phyloP scores from a whole-genome alignment of 2,113 vertebrate species.

The Speoplatyrhinus poulsoni region DNA sequence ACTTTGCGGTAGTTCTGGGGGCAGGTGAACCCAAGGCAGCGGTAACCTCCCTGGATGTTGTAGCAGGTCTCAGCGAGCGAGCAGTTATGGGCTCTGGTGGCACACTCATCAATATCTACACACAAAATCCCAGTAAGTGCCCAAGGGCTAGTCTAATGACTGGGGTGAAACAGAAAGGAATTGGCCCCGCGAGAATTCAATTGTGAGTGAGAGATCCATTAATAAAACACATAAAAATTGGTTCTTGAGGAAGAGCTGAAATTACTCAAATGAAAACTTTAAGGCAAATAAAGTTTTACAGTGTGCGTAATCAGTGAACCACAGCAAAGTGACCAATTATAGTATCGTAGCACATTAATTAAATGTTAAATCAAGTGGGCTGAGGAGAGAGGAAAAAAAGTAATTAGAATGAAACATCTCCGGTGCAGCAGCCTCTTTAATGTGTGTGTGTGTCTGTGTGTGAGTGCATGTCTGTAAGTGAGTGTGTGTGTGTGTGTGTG shows the following conservation, averaged over 20 bases:
- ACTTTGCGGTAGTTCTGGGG: conserved; percentile 88
- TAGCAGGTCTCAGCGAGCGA: conserved; percentile 88
- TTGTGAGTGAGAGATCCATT: conserved; percentile 7
- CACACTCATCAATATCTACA: conserved; percentile 91
- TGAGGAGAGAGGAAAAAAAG: neutral
- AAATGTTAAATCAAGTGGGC: conserved; percentile 15
- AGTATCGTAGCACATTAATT: conserved; percentile 43
- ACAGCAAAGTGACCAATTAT: conserved; percentile 42
- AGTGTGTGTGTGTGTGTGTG: neutral
- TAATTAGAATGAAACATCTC: neutral
- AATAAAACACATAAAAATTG: conserved; percentile 7
- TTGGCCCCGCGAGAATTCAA: conserved; percentile 13
- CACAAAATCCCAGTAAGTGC: conserved; percentile 34
- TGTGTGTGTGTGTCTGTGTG: neutral
- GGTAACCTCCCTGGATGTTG: conserved; percentile 90
- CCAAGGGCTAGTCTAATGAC: conserved; percentile 20
- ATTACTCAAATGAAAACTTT: conserved; percentile 37
- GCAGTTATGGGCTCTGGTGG: conserved; percentile 87
- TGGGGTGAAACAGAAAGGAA: neutral
- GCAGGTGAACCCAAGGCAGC: conserved; percentile 86
- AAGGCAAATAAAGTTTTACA: conserved; percentile 45
- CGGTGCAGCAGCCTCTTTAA: too few species aligned
- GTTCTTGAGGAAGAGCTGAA: conserved; percentile 8
- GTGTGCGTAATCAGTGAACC: conserved; percentile 41
- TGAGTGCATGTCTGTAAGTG: too few species aligned